phyloP scores from a whole-genome alignment of 2,888 invertebrate genomes.

The Brachyptera risi region DNA sequence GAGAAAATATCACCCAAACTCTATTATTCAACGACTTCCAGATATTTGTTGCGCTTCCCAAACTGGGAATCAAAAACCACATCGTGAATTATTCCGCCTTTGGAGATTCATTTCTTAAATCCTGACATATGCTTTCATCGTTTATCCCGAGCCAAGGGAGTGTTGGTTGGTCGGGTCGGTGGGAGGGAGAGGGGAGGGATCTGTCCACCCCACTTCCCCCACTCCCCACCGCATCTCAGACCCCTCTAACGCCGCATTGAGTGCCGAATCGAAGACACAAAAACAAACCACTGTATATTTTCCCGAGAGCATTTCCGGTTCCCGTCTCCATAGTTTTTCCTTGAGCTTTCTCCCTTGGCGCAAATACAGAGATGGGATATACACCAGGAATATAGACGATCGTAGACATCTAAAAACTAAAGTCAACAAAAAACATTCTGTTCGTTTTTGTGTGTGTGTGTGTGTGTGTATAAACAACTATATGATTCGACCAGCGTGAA shows the following conservation, averaged over 20 bases:
- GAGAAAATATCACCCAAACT: too few species aligned
- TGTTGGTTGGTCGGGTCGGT: not conserved
- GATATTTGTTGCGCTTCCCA: too few species aligned
- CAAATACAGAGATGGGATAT: conserved; percentile 10
- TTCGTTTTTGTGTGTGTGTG: not conserved
- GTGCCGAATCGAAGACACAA: conserved; percentile 13
- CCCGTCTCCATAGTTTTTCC: conserved; percentile 17
- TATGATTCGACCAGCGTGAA: too few species aligned
- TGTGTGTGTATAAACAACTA: not conserved
- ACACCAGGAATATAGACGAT: conserved; percentile 1
- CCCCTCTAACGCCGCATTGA: not conserved
- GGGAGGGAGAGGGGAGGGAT: not conserved
- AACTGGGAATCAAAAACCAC: conserved; percentile 26
- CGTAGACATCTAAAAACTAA: not conserved
- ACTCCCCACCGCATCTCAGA: not conserved
- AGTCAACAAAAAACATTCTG: not conserved
- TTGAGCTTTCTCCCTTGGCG: too few species aligned
- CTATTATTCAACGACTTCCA: too few species aligned
- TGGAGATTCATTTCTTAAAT: conserved; percentile 27
- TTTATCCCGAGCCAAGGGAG: not conserved
- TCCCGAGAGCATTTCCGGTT: conserved; percentile 19
- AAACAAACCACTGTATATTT: conserved; percentile 16
- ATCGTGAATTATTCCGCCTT: conserved; percentile 30
- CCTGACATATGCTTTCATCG: conserved; percentile 23
- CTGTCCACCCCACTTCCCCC: not conserved